A percentile compares a stretch with the other conserved stretches of the same genome.
These are phyloP conservation scores for Cyprinodon diabolis DNA, from an alignment of 2,797 vertebrate species.

Conservation along the genomic window DNA sequence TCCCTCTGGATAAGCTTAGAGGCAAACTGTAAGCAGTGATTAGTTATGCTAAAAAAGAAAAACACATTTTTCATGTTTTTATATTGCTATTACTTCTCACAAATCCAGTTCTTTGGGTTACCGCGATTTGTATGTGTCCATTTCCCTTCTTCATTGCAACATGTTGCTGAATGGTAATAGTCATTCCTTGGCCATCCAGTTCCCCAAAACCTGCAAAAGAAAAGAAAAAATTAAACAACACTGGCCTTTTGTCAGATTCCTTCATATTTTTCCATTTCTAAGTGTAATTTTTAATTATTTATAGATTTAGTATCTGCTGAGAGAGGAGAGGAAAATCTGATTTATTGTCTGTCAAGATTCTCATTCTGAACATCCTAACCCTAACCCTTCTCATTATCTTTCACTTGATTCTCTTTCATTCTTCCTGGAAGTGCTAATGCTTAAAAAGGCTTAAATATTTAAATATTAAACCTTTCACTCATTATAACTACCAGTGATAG, in stretches of 20 bases:
- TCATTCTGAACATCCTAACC: not conserved
- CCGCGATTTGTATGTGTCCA: no score
- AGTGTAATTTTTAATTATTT: not conserved
- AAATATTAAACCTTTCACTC: no score
- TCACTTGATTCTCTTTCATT: not conserved
- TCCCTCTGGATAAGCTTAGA: no score
- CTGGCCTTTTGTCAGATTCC: not conserved
- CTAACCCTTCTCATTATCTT: not conserved
- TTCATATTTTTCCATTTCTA: not conserved
- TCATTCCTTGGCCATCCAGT: accelerated
- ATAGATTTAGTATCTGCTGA: not conserved
- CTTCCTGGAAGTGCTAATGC: not conserved
- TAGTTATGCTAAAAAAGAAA: not conserved
- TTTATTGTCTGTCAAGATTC: not conserved
- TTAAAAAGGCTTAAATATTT: no score
- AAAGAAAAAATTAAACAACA: not conserved
- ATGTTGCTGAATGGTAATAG: accelerated
- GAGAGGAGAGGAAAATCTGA: not conserved
- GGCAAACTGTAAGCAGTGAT: not conserved
- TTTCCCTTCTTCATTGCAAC: no score
- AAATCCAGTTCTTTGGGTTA: no score
- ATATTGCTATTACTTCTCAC: no score
- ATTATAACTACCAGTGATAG: no score
- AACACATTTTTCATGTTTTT: no score
- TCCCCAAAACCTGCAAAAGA: not conserved